Percentiles rank a stretch among this genome's conserved stretches.
Conservation (phyloP, 1,140 invertebrate species). For the Drosophila setifemur region DNA sequence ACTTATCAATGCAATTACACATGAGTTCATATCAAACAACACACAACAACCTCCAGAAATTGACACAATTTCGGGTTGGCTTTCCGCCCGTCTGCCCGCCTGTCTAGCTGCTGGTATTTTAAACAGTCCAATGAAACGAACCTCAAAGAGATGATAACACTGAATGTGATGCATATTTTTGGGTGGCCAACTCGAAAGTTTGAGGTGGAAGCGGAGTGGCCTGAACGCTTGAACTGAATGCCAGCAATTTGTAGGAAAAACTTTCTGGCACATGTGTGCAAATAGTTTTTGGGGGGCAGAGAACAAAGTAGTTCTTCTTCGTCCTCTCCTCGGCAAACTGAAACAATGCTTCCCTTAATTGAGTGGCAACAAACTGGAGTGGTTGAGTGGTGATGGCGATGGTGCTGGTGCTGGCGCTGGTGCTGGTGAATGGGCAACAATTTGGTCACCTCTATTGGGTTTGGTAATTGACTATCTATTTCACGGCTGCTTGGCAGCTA, state of each 20-base stretch:
- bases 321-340: no score
- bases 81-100: background rate
- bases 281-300: conserved; percentile 20
- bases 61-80: background rate
- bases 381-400: background rate
- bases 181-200: conserved; percentile 40
- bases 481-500: conserved; percentile 1
- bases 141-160: conserved; percentile 25
- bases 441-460: conserved; percentile 7
- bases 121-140: conserved; percentile 11
- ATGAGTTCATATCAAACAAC: conserved; percentile 52
- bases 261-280: conserved; percentile 39
- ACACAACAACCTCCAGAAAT: background rate
- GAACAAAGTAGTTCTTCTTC: background rate
- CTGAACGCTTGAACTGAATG: conserved; percentile 34
- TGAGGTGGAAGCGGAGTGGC: background rate
- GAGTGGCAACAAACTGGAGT: conserved; percentile 29
- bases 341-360: conserved; percentile 55
- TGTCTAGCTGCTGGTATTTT: background rate
- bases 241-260: conserved; percentile 47
- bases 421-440: background rate
- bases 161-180: conserved; percentile 6
- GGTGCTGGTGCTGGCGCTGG: background rate
- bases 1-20: conserved; percentile 67
- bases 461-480: conserved; percentile 43